Evolutionary conservation across 2,888 invertebrate genomes (phyloP), one percentile per base, ranked within the genome.

Genomic region (Boloria euphrosyne): DNA sequence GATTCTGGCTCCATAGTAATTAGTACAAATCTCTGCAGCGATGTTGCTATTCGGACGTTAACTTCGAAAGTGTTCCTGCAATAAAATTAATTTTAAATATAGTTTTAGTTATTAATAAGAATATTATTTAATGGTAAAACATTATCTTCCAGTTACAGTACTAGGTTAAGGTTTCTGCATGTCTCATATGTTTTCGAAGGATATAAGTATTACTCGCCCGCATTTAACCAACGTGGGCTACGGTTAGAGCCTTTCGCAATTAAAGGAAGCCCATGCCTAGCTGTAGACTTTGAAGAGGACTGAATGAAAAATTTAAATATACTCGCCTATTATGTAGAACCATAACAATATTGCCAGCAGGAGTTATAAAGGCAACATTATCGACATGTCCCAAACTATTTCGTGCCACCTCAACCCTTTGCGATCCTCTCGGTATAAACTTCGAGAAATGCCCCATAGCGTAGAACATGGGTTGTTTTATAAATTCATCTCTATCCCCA

Each of bases 391-490:
- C 66, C 16, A 74, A 57, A 31, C 76, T 76, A 31, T 71, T 70
- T 0, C 71, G 53, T 1, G 72, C 54, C 0, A 79, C 78, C 13
- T 75, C 63, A 6, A 87, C 75, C 50, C 85, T 78, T 46, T 68
- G 67, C 0, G 96, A 96, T 18, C 92, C 93, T 60, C 90, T 90
- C 0, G 94, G 93, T 50, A 96, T 84, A 76, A 96, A 96, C 85
- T 94, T 95, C 62, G 95, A 94, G 77, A 95, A 94, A 83, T 98
- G 98, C 0, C 95, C 96, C 77, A 98, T 84, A 0, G 94, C 95
- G 82, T 98, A 98, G 84, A 94, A 98, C 93, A 96, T 95, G 0
- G 98, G 98, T 78, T 98, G 97, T 78, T 97, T 98, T 80, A 96
- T 96, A 82, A 98, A 97, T 84, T 97, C 96, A 66, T 94, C 93